phyloP scores from a whole-genome alignment of 2,888 invertebrate species.

The Elmis aenea region DNA sequence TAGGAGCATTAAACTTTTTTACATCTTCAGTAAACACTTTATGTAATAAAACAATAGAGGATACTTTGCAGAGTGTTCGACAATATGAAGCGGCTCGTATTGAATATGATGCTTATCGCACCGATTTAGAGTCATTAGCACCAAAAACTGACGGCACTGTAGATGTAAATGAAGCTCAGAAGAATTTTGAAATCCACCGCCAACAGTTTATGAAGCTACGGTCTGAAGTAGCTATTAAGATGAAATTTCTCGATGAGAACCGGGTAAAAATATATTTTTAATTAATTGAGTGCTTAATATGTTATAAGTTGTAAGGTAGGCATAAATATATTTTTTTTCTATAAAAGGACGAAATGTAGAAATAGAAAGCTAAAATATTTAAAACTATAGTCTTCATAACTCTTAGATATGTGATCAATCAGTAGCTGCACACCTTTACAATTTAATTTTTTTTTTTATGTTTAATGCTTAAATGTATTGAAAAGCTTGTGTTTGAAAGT shows the following conservation, averaged over 20 bases:
- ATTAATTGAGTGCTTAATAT: constrained; percentile 1
- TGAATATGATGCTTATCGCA: constrained; percentile 96
- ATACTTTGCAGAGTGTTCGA: constrained; percentile 75
- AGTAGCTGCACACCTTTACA: too few species aligned
- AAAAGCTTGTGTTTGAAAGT: too few species aligned
- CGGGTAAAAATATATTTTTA: constrained; percentile 56
- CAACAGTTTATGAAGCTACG: constrained; percentile 88
- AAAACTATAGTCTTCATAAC: too few species aligned
- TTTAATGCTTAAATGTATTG: too few species aligned
- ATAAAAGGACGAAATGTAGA: too few species aligned
- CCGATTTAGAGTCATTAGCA: constrained; percentile 82
- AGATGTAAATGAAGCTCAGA: constrained; percentile 73
- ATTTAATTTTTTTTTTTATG: too few species aligned
- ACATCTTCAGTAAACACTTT: constrained; percentile 92
- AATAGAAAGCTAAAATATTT: too few species aligned
- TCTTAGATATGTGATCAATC: too few species aligned
- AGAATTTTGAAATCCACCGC: constrained; percentile 79
- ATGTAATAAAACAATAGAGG: constrained; percentile 97
- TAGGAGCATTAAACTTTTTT: constrained; percentile 94
- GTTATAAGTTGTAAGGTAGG: too few species aligned
- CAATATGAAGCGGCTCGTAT: constrained; percentile 76
- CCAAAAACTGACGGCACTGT: constrained; percentile 57
- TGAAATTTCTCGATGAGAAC: constrained; percentile 96
- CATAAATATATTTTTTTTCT: too few species aligned
- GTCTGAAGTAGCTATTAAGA: constrained; percentile 90